Percentiles rank a stretch among this genome's conserved stretches.
Conservation (phyloP, 1,140 invertebrate genomes). For the Diachasmimorpha longicaudata region DNA sequence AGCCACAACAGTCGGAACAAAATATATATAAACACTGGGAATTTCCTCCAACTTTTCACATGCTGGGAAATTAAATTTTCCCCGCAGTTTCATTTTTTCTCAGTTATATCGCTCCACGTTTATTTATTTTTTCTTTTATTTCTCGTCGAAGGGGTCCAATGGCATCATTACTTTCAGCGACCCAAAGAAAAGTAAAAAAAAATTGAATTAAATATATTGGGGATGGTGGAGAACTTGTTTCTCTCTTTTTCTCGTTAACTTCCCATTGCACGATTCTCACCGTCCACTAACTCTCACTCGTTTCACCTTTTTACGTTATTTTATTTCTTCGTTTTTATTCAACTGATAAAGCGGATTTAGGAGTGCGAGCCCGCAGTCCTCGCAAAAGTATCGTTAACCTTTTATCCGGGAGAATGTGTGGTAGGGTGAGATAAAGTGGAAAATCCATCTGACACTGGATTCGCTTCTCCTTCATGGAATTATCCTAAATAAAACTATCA, state of each 20-base stretch:
- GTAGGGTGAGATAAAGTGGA: conserved; percentile 22
- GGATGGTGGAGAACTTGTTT: background rate
- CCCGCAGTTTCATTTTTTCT: background rate
- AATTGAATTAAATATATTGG: background rate
- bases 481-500: background rate
- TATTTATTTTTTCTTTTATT: too few species aligned
- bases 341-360: conserved; percentile 31
- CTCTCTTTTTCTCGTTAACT: conserved; percentile 4
- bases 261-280: conserved; percentile 20
- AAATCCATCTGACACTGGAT: conserved; percentile 4
- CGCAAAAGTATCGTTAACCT: conserved; percentile 32
- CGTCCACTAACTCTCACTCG: background rate
- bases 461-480: background rate
- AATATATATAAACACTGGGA: conserved; percentile 1
- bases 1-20: background rate
- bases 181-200: background rate
- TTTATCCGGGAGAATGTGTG: conserved; percentile 22
- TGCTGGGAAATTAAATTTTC: background rate
- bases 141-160: background rate
- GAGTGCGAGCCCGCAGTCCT: conserved; percentile 15
- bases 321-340: conserved; percentile 18
- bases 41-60: background rate
- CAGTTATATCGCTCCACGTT: background rate
- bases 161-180: background rate
- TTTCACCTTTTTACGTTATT: background rate